Conservation (phyloP, 2,113 vertebrate genomes). For the Hippocampus guttulatus region DNA sequence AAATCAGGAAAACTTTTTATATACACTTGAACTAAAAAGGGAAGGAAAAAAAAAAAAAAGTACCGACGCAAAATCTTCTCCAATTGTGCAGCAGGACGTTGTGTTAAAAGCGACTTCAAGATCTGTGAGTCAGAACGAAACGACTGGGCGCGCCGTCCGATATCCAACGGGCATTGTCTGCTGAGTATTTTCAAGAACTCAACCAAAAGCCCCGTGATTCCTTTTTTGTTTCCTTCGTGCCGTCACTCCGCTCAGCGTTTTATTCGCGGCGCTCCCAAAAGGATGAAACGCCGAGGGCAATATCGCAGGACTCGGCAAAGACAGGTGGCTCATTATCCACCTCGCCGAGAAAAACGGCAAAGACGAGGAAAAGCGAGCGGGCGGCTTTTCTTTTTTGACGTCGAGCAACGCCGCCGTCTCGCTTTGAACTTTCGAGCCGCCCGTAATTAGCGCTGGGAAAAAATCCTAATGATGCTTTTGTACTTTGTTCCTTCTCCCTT, state of each 20-base stretch:
- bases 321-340: constrained; percentile 70
- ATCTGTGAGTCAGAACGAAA: neutral
- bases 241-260: constrained; percentile 32
- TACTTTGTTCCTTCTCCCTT: constrained; percentile 13
- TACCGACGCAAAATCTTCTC: neutral
- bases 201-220: constrained; percentile 26
- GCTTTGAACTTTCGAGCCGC: constrained; percentile 33
- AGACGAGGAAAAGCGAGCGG: constrained; percentile 29
- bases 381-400: constrained; percentile 28
- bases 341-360: constrained; percentile 43
- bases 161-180: neutral
- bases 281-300: constrained; percentile 52
- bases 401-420: constrained; percentile 38
- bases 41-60: neutral
- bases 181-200: constrained; percentile 4
- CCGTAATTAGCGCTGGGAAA: constrained; percentile 46
- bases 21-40: neutral
- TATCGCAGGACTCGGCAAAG: constrained; percentile 46
- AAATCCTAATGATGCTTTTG: constrained; percentile 42
- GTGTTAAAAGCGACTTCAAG: neutral
- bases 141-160: neutral
- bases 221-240: constrained; percentile 7
- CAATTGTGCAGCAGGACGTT: neutral
- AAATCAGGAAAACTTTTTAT: neutral
- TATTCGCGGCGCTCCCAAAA: constrained; percentile 30